A percentile compares a stretch with the other conserved stretches of the same genome.
Evolutionary conservation across 2,797 vertebrate species (phyloP).

Genomic region (Buceros bicornis): DNA sequence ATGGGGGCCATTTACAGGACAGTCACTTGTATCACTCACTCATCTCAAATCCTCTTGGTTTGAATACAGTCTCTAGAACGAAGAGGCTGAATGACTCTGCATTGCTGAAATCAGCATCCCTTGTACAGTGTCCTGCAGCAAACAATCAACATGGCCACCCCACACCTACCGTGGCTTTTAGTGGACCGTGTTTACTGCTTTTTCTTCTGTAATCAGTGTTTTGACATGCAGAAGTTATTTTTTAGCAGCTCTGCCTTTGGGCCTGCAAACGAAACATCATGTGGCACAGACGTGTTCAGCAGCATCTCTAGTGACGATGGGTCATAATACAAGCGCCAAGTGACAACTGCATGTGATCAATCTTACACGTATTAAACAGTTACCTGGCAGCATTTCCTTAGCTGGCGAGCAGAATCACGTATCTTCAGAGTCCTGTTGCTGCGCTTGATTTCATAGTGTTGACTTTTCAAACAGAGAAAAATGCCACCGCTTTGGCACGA

Average conservation of each 20-base stretch:
- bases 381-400: conserved; percentile 41
- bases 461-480: conserved; percentile 39
- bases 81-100: conserved; percentile 50
- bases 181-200: neutral
- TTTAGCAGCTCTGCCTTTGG: conserved; percentile 43
- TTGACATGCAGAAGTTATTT: conserved; percentile 75
- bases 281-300: conserved; percentile 23
- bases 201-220: conserved; percentile 52
- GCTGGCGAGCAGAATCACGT: neutral
- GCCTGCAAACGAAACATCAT: conserved; percentile 26
- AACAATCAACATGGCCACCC: neutral
- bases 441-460: neutral
- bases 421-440: conserved; percentile 9
- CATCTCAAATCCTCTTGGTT: conserved; percentile 57
- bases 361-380: neutral
- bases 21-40: conserved; percentile 38
- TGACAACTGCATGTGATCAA: conserved; percentile 39
- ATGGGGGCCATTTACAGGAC: conserved; percentile 69
- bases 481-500: conserved; percentile 5
- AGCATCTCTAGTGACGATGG: conserved; percentile 34
- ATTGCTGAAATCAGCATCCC: conserved; percentile 35
- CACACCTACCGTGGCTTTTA: neutral
- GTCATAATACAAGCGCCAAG: neutral
- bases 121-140: conserved; percentile 1
- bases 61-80: conserved; percentile 52